These are phyloP conservation scores for Sebastes schlegelii DNA, from an alignment of 2,113 vertebrate species.

Conservation along the genomic window DNA sequence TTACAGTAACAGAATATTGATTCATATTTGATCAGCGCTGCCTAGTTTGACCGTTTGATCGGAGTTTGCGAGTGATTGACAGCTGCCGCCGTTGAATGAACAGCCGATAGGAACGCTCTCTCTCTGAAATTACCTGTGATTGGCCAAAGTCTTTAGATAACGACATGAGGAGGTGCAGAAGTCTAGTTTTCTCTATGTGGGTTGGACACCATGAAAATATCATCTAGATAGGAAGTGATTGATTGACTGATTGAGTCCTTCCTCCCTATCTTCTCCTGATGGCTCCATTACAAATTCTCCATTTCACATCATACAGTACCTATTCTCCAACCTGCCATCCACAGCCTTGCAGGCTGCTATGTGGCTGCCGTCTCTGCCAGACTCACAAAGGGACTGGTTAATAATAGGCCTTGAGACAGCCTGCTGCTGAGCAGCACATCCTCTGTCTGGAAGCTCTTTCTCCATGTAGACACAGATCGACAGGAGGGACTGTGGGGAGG, in stretches of 20 bases:
- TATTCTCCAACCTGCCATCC: slow-evolving; percentile 57
- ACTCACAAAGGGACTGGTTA: slow-evolving; percentile 62
- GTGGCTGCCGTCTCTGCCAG: slow-evolving; percentile 47
- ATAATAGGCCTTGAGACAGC: slow-evolving; percentile 75
- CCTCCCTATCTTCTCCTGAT: slow-evolving; percentile 41
- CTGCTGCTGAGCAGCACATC: slow-evolving; percentile 60
- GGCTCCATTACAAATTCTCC: slow-evolving; percentile 51
- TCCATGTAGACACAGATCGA: slow-evolving; percentile 64
- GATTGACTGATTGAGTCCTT: slow-evolving; percentile 32
- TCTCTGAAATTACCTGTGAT: too few species aligned
- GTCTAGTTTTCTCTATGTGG: slow-evolving; percentile 18
- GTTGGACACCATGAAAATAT: slow-evolving; percentile 5
- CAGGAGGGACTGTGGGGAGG: slow-evolving; percentile 68
- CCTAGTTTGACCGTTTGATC: too few species aligned
- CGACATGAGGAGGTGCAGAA: neutral
- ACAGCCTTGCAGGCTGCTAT: slow-evolving; percentile 23
- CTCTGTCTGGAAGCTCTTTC: slow-evolving; percentile 67
- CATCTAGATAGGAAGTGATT: slow-evolving; percentile 2
- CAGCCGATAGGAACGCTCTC: too few species aligned
- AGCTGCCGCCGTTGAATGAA: too few species aligned
- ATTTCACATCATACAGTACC: slow-evolving; percentile 51
- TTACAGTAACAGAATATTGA: too few species aligned
- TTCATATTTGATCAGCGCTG: too few species aligned
- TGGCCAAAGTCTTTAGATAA: too few species aligned
- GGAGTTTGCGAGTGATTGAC: too few species aligned